phyloP scores from a whole-genome alignment of 2,888 invertebrate genomes.

The Aphidius colemani region DNA sequence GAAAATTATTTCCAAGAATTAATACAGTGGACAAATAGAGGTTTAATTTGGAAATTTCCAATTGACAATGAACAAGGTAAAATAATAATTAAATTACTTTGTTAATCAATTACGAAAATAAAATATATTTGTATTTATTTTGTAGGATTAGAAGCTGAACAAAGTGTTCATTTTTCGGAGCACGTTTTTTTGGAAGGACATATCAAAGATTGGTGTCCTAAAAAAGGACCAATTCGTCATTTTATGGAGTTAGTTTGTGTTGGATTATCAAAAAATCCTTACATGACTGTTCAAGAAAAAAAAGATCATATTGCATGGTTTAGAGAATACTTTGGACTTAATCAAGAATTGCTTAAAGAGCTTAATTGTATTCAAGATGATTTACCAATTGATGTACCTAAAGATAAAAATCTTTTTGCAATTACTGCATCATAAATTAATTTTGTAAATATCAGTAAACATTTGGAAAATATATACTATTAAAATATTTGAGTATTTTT shows the following conservation, averaged over 20 bases:
- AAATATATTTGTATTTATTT: not conserved
- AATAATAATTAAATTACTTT: not conserved
- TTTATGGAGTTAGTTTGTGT: constrained; percentile 97
- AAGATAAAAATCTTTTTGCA: too few species aligned
- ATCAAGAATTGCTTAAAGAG: constrained; percentile 72
- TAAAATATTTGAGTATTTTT: too few species aligned
- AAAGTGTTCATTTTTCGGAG: constrained; percentile 81
- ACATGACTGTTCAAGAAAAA: constrained; percentile 86
- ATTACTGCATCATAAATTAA: too few species aligned
- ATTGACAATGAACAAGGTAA: constrained; percentile 95
- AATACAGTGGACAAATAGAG: constrained; percentile 91
- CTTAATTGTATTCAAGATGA: too few species aligned
- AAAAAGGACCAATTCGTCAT: constrained; percentile 86
- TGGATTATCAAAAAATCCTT: constrained; percentile 93
- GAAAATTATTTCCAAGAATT: constrained; percentile 91
- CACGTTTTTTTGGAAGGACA: constrained; percentile 91
- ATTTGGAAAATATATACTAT: too few species aligned
- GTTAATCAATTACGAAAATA: not conserved
- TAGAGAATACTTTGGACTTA: constrained; percentile 83
- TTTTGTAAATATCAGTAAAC: too few species aligned
- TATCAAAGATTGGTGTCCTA: constrained; percentile 88
- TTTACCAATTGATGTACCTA: too few species aligned
- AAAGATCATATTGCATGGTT: constrained; percentile 90
- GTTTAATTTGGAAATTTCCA: constrained; percentile 95
- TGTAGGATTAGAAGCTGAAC: constrained; percentile 70